Base-by-base conservation (phyloP, 2,888 invertebrate genomes). In the Ommatoiulus sabulosus region DNA sequence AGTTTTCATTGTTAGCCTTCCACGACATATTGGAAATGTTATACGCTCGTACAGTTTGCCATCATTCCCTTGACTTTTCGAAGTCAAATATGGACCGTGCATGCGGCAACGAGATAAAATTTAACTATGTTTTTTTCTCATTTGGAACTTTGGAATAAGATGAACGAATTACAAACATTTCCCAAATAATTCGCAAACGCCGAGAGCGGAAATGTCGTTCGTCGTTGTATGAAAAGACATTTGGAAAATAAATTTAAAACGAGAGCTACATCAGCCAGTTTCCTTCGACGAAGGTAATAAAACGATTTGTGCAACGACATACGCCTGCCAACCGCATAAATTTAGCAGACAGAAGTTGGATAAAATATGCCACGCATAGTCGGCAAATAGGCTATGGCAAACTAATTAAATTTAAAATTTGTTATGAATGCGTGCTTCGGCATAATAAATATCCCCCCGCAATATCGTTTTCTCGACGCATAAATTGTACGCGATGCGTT, bases 381-480 rank as follows among this genome's bases (percentile, higher is more conserved):
- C 12, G 80, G 35, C 80, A 20, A 80, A 80, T 10, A 35, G 5
- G 24, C 7, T 2, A 20, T 20, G 24, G 72, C 20, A 80, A 80
- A 80, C 80, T 80, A 80, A 80, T 80, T 80, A 35, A 80, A 80
- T 80, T 80, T 80, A 80, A 80, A 80, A 35, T 80, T 80, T 35
- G 80, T 80, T 80, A 35, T 80, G 80, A 80, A 80, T 80, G 80
- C 80, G 80, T 80, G 35, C 72, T 72, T 72, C 24, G 24, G 24
- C 72, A 8, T 17, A 20, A 80, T 80, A 80, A 80, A 80, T 80
- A n/a, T 57, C 2, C 80, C 35, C 10, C 35, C 24, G 35, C 35
- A 80, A 80, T 35, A 35, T 80, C 80, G 80, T 80, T 80, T n/a
- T 80, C 80, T 8, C 12, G 15, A 7, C 3, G 20, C 24, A 35